Percentiles rank a stretch among this genome's conserved stretches.
Evolutionary conservation across 2,888 invertebrate species (phyloP).

Genomic region (Pelosia muscerda): DNA sequence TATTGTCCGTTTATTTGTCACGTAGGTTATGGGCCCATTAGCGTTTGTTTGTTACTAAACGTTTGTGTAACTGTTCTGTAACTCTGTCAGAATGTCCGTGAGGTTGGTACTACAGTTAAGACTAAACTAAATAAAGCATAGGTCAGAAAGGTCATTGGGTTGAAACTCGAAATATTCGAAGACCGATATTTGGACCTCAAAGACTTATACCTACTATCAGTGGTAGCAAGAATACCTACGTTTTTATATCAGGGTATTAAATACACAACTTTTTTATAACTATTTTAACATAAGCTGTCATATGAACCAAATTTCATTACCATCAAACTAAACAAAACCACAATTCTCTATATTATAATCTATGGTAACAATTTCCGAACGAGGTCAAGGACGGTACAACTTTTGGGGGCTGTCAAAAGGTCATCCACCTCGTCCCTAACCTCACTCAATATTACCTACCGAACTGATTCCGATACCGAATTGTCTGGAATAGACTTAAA

Average conservation of each 20-base stretch:
- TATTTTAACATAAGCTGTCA: no score
- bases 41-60: background rate
- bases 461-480: slow-evolving; percentile 19
- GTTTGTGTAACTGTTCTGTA: slow-evolving; percentile 5
- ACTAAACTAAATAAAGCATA: background rate
- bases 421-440: slow-evolving; percentile 4
- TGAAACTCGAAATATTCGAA: no score
- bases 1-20: slow-evolving; percentile 23
- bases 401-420: background rate
- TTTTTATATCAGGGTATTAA: no score
- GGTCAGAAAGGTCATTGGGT: no score
- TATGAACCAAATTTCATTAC: background rate
- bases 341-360: background rate
- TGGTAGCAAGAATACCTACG: no score
- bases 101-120: background rate
- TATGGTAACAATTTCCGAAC: background rate
- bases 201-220: no score
- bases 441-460: slow-evolving; percentile 6
- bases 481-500: slow-evolving; percentile 50
- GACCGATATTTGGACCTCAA: no score
- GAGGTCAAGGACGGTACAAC: slow-evolving; percentile 1
- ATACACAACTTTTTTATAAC: no score
- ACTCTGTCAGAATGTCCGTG: slow-evolving; percentile 1
- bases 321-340: background rate
- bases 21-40: background rate